phyloP scores from a whole-genome alignment of 2,797 vertebrate species.

The Rallus crepitans region DNA sequence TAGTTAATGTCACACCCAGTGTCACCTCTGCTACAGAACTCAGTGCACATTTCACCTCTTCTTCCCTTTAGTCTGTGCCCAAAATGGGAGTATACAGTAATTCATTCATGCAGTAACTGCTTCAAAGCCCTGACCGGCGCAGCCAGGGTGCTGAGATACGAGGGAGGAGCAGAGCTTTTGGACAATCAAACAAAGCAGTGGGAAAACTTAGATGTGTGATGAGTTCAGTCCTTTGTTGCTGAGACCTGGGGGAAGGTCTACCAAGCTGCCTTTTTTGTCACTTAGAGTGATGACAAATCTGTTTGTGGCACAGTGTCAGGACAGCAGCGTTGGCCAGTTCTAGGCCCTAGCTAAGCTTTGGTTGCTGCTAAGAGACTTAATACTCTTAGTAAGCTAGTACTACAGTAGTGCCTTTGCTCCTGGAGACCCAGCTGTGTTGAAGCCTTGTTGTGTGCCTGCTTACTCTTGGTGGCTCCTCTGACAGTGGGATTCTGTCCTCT shows the following conservation, averaged over 20 bases:
- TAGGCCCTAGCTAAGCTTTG: neutral
- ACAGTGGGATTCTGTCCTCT: slow-evolving; percentile 58
- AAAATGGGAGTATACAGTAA: accelerated
- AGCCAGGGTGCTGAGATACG: neutral
- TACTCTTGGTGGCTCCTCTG: slow-evolving; percentile 58
- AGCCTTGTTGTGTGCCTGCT: neutral
- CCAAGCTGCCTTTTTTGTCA: neutral
- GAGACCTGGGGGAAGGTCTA: neutral
- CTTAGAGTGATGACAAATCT: accelerated
- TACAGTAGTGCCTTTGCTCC: neutral
- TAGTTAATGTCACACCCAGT: neutral
- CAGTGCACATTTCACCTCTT: neutral
- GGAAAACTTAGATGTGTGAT: slow-evolving; percentile 28
- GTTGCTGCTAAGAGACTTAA: neutral
- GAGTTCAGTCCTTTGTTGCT: neutral
- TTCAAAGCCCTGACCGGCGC: neutral
- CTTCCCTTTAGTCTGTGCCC: neutral
- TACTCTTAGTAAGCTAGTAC: neutral
- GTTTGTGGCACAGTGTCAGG: neutral
- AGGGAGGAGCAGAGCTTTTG: neutral
- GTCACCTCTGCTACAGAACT: accelerated
- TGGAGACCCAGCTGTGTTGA: neutral
- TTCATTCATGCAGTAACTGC: neutral
- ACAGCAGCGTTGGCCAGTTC: neutral
- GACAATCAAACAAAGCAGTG: slow-evolving; percentile 24